Evolutionary conservation across 2,797 vertebrate species (phyloP), one percentile per base, ranked within the genome.

Genomic region (Pseudomugil tenellus): DNA sequence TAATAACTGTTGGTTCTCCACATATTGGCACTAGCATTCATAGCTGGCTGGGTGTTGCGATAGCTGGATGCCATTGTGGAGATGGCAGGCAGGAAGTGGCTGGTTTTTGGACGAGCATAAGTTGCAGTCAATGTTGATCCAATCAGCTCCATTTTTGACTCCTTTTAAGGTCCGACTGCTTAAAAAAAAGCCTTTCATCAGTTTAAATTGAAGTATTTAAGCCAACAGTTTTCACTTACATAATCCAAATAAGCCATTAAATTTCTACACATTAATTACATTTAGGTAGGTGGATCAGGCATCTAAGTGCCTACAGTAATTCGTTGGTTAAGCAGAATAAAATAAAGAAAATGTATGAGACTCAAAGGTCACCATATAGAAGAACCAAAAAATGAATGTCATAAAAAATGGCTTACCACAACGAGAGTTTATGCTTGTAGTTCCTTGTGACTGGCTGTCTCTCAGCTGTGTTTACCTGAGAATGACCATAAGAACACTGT

Each of bases 51-150:
- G 11, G 78, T 74, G 84, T 91, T 93, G 80, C 86, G 96, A 57
- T 96, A 97, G 90, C 93, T 96, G 23, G 96, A 94, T 1, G 95
- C 83, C 92, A 92, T 87, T 54, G 94, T 94, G 80, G 94, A 93
- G 88, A 97, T 94, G 83, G 96, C 93, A 0, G 97, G 96, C 43
- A 97, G 93, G 67, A 96, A 96, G 84, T 89, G 95, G 77, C 92
- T 77, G 34, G 94, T 93, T 81, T 90, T 94, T 23, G 95, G 96
- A 17, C 94, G 94, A 72, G 92, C 83, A 2, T 94, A 96, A 0
- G 90, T 95, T 28, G 96, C 91, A 0, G 88, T 92, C 70, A 95
- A 71, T 9, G 95, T 96, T 32, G 95, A 96, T 76, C 95, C 95
- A 0, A 95, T 76, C 31, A 93, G 84, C 79, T 97, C 96, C 96